Base-by-base conservation (phyloP, 2,113 vertebrate genomes). In the Esox niger region DNA sequence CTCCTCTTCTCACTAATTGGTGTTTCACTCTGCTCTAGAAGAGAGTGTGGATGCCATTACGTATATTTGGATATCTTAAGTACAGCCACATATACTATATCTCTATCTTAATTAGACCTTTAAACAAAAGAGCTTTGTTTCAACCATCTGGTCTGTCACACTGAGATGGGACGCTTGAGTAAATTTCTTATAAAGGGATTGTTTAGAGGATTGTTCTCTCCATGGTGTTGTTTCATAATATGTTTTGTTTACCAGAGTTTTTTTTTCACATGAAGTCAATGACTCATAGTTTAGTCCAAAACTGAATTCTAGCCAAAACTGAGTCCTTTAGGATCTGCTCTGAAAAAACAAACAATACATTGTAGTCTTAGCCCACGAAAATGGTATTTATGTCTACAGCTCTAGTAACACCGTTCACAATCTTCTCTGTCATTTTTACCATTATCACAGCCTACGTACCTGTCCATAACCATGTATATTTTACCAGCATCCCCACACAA, bases 21-120 rank as follows among this genome's bases (percentile, higher is more conserved):
- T 31, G 38, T 64, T 2, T 30, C 46, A 20, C 26, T 25, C 43
- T 52, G 27, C 63, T 64, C n/a, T n/a, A 1, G 38, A 29, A 31
- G 59, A 21, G 20, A 2, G 61, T 49, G 26, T 30, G 43, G n/a
- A 30, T 46, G n/a, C 38, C 26, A 10, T 20, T 29, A n/a, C 1
- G 4, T 7, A 8, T 27, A 20, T 64, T 7, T 64, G 25, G 6
- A 25, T 30, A 43, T 35, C 13, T 47, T 21, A 3, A 15, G 15
- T 4, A 29, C 9, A 35, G 17, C 15, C 1, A 26, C 25, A 47
- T 43, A n/a, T n/a, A n/a, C n/a, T n/a, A n/a, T 57, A 26, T 64
- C 57, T 46, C 20, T 47, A 32, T 57, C 27, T 52, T 64, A 70
- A 70, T 70, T 70, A 57, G 52, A 20, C 49, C 54, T 56, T n/a